A percentile compares a stretch with the other conserved stretches of the same genome.
Conservation (phyloP, 2,113 vertebrate genomes). For the Chlorodrepanis virens region DNA sequence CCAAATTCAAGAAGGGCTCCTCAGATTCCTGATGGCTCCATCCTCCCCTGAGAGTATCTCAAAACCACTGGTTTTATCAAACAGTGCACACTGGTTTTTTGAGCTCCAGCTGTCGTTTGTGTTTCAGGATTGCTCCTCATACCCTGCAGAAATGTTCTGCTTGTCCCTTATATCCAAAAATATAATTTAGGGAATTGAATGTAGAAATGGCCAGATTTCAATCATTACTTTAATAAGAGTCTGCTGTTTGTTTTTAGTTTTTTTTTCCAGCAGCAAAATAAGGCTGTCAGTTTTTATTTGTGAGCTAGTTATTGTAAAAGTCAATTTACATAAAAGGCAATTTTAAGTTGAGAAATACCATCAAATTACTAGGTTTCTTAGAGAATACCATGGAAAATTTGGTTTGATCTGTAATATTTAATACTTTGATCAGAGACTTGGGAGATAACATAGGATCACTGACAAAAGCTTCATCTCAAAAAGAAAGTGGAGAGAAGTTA, state of each 20-base stretch:
- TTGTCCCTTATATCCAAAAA: neutral
- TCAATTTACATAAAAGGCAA: constrained; percentile 1
- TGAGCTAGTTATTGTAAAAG: neutral
- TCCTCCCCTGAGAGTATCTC: neutral
- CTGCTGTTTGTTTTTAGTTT: neutral
- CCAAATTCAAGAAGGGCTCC: neutral
- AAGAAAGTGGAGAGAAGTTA: neutral
- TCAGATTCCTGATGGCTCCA: neutral
- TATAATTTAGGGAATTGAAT: neutral
- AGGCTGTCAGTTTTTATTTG: constrained; percentile 1
- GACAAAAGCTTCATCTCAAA: neutral
- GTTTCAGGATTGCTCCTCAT: neutral
- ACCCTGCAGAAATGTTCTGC: neutral
- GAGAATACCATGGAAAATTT: neutral
- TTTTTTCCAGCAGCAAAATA: neutral
- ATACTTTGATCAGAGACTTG: neutral
- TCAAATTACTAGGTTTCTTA: neutral
- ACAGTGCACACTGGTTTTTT: neutral
- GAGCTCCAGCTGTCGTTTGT: neutral
- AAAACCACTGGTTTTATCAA: neutral
- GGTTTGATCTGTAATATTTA: neutral
- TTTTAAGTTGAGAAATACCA: neutral
- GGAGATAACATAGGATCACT: neutral
- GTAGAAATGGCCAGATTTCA: neutral
- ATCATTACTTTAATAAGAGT: neutral